phyloP scores from a whole-genome alignment of 2,888 invertebrate genomes.

The Chalcis sispes region DNA sequence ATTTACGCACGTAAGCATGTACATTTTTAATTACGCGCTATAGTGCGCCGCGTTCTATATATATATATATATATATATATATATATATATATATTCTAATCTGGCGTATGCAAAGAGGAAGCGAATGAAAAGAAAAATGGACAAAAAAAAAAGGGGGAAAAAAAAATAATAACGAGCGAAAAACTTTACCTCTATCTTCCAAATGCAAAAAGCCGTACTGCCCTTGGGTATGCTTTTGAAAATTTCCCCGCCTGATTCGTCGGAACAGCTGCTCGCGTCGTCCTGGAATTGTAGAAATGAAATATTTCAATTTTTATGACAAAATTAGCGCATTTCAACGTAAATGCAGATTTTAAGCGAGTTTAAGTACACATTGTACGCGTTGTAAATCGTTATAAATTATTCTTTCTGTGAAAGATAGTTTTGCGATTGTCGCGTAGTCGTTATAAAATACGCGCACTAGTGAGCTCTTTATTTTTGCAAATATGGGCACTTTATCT shows the following conservation, averaged over 20 bases:
- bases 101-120: no score
- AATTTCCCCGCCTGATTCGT: conserved; percentile 76
- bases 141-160: background rate
- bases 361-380: no score
- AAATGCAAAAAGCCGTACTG: conserved; percentile 88
- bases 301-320: background rate
- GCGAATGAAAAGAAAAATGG: no score
- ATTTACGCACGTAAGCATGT: background rate
- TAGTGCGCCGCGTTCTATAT: background rate
- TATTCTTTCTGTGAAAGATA: no score
- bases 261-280: conserved; percentile 71
- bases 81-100: no score
- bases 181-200: conserved; percentile 88
- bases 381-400: no score
- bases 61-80: no score
- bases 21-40: background rate
- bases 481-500: no score
- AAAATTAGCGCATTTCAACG: background rate
- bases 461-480: no score
- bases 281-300: conserved; percentile 64
- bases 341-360: no score
- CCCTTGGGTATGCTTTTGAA: conserved; percentile 89
- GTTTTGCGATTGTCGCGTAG: no score
- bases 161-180: background rate
- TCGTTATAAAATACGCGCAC: no score